A percentile compares a stretch with the other conserved stretches of the same genome.
Evolutionary conservation across 2,888 invertebrate species (phyloP).

Genomic region (Lycocerus yunnanus): DNA sequence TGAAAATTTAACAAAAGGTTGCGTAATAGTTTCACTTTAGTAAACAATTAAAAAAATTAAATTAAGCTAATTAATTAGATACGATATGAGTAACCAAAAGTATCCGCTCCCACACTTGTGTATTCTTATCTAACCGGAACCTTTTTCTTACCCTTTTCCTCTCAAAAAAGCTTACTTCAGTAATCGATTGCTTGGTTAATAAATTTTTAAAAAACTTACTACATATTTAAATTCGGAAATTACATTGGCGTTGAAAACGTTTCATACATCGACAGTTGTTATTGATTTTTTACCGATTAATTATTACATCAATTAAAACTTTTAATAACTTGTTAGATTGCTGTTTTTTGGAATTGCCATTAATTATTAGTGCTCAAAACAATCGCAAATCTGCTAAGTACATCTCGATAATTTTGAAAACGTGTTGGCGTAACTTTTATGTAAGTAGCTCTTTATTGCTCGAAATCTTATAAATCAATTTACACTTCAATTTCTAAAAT

Average conservation of each 20-base stretch:
- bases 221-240: not conserved
- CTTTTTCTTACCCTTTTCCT: conserved; percentile 29
- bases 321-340: not conserved
- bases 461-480: not conserved
- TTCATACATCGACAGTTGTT: not conserved
- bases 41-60: conserved; percentile 15
- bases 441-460: not conserved
- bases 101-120: conserved; percentile 30
- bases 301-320: not conserved
- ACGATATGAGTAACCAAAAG: conserved; percentile 27
- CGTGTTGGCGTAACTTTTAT: not conserved
- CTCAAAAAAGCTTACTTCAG: conserved; percentile 10
- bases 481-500: not conserved
- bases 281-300: not conserved
- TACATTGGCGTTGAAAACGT: not conserved
- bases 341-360: not conserved
- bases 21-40: not conserved
- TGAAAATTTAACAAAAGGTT: too few relatives aligned
- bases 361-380: not conserved
- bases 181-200: not conserved
- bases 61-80: not conserved
- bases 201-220: not conserved
- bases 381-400: not conserved
- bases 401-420: not conserved
- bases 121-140: conserved; percentile 30